Conservation (phyloP, 2,888 invertebrate genomes). For the Xiphydria camelus region DNA sequence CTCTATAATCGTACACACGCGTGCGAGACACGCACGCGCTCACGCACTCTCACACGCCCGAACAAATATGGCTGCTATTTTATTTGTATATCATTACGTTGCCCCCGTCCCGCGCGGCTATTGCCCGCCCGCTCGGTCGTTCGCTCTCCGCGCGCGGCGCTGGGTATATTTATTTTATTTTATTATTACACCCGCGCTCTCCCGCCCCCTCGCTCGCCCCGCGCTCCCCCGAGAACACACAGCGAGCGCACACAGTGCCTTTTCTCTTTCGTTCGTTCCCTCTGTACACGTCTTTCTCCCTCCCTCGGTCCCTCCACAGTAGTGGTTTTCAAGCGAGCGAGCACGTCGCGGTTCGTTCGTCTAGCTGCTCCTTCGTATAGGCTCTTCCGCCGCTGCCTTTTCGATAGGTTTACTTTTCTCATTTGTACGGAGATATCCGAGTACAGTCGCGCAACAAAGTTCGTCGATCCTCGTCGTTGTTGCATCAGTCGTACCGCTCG, state of each 20-base stretch:
- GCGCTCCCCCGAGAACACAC: no score
- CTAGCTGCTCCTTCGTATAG: neutral
- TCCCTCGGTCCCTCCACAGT: conserved; percentile 20
- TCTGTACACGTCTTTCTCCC: conserved; percentile 5
- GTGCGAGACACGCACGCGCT: neutral
- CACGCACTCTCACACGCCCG: neutral
- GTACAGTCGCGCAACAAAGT: no score
- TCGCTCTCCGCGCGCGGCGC: neutral
- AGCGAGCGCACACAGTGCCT: no score
- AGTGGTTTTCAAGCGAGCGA: no score
- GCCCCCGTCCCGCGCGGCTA: conserved; percentile 26
- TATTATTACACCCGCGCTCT: conserved; percentile 18
- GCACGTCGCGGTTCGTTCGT: conserved; percentile 4
- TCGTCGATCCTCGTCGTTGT: no score
- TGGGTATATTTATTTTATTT: conserved; percentile 25
- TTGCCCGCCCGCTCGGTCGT: conserved; percentile 12
- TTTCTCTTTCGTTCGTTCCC: neutral
- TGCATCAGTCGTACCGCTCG: no score
- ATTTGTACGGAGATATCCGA: no score
- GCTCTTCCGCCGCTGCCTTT: no score
- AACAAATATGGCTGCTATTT: conserved; percentile 39
- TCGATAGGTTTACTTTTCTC: no score
- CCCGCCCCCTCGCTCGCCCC: conserved; percentile 10
- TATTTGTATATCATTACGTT: conserved; percentile 54
- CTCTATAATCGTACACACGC: neutral